Percentiles rank a stretch among this genome's conserved stretches.
These are phyloP conservation scores for Zosterops hypoxanthus DNA, from an alignment of 2,113 vertebrate species.

Conservation along the genomic window DNA sequence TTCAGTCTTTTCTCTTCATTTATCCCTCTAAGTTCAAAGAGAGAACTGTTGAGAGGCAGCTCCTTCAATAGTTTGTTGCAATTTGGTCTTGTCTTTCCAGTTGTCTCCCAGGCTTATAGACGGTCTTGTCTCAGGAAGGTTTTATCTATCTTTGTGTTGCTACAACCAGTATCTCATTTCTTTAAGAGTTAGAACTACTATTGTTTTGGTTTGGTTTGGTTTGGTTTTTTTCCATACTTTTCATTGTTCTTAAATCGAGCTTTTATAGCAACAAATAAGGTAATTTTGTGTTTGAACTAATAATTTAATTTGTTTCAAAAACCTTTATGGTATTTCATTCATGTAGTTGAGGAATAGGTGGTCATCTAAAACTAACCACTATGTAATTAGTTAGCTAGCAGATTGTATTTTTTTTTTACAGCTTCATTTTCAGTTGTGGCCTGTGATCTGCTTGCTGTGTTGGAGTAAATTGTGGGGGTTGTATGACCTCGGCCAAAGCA, in stretches of 20 bases:
- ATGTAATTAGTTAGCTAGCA: background rate
- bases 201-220: background rate
- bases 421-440: background rate
- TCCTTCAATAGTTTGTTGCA: background rate
- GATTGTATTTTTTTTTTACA: background rate
- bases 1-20: slow-evolving; percentile 37
- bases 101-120: background rate
- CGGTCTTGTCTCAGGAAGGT: background rate
- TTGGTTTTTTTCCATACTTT: background rate
- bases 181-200: background rate
- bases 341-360: background rate
- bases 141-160: background rate
- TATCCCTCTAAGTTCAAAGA: slow-evolving; percentile 23
- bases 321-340: background rate
- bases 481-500: background rate
- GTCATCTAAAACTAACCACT: background rate
- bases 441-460: background rate
- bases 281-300: background rate
- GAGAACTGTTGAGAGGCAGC: background rate
- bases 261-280: background rate
- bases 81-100: background rate
- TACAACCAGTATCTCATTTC: background rate
- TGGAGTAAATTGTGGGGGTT: background rate
- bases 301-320: background rate
- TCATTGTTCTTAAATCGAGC: background rate